Conservation (phyloP, 92 coral and sea anemone species). For the Micromussa lordhowensis region DNA sequence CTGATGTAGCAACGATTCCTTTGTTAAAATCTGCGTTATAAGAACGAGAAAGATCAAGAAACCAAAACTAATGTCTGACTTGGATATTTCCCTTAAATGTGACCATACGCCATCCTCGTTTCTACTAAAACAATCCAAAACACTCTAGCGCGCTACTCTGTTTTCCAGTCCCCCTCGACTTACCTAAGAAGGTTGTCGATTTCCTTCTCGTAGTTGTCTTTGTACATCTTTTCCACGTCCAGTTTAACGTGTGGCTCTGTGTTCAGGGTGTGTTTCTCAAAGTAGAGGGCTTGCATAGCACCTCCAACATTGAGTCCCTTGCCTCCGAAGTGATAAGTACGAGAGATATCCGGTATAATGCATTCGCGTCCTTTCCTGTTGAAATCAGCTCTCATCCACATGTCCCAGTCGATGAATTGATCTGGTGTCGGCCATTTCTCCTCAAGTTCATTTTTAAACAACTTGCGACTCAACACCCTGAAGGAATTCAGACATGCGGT, state of each 20-base stretch:
- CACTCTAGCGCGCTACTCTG: not conserved
- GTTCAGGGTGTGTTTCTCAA: slow-evolving; percentile 64
- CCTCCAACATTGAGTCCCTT: slow-evolving; percentile 67
- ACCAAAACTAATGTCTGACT: not conserved
- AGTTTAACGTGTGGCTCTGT: slow-evolving; percentile 36
- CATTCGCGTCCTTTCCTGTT: slow-evolving; percentile 65
- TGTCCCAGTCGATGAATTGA: slow-evolving; percentile 65
- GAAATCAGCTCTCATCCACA: slow-evolving; percentile 52
- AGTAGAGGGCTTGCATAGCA: slow-evolving; percentile 49
- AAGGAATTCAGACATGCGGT: not conserved
- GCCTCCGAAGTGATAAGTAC: slow-evolving; percentile 70
- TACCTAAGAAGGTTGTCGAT: slow-evolving; percentile 53
- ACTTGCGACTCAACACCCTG: slow-evolving; percentile 69
- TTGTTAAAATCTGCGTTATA: too few species aligned
- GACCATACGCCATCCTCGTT: not conserved
- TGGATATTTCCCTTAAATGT: too few species aligned
- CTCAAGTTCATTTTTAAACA: slow-evolving; percentile 70
- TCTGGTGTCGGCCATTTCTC: slow-evolving; percentile 59
- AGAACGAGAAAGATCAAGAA: too few species aligned
- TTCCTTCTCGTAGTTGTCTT: slow-evolving; percentile 58
- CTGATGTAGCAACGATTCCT: too few species aligned
- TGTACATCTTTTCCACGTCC: slow-evolving; percentile 56
- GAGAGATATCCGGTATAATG: slow-evolving; percentile 69
- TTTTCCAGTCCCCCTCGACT: not conserved
- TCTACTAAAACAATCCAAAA: not conserved